Conservation (phyloP, 2,797 vertebrate genomes). For the Sebastes hubbsi region DNA sequence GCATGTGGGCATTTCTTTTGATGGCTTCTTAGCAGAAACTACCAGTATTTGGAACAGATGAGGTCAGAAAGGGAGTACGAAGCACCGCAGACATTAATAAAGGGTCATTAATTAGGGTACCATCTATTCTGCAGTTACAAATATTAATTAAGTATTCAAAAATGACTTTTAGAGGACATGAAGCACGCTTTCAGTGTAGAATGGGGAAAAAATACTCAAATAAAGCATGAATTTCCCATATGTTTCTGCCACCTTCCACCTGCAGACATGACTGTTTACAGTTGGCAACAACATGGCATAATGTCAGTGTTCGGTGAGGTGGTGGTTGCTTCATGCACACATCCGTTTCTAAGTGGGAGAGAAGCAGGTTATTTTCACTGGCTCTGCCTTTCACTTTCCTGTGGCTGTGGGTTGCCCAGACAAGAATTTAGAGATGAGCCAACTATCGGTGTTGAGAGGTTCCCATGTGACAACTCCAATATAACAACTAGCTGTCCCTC, state of each 20-base stretch:
- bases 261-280: neutral
- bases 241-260: neutral
- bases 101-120: neutral
- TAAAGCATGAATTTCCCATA: neutral
- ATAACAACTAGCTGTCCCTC: slow-evolving; percentile 14
- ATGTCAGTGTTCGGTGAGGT: neutral
- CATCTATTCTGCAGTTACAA: neutral
- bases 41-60: neutral
- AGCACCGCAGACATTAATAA: neutral
- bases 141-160: neutral
- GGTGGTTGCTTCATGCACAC: neutral
- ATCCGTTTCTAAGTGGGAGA: neutral
- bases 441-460: slow-evolving; percentile 11
- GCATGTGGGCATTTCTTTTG: neutral
- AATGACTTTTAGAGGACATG: neutral
- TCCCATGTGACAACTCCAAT: slow-evolving; percentile 19
- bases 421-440: slow-evolving; percentile 17
- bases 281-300: neutral
- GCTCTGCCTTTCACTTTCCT: neutral
- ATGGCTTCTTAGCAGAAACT: neutral
- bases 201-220: neutral
- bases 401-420: neutral
- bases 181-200: neutral
- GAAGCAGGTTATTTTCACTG: neutral
- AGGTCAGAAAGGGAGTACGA: neutral